Percentiles rank a stretch among this genome's conserved stretches.
phyloP scores from a whole-genome alignment of 2,797 vertebrate species.

The Brachyalestes nurse region DNA sequence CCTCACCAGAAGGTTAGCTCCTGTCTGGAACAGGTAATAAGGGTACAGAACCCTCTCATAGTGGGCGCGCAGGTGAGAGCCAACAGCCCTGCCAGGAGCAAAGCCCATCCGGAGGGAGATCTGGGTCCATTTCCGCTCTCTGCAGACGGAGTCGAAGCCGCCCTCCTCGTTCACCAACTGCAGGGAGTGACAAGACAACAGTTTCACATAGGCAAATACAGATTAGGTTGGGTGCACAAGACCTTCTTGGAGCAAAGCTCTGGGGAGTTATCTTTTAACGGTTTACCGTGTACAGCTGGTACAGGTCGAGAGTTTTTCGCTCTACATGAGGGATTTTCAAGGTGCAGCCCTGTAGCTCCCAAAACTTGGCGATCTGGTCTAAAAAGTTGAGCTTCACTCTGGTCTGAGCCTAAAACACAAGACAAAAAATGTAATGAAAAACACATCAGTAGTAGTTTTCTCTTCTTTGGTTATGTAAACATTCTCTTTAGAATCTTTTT shows the following conservation, averaged over 20 bases:
- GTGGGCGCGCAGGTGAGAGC: constrained; percentile 92
- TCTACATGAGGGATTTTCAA: constrained; percentile 98
- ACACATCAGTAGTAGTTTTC: neutral
- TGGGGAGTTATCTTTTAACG: neutral
- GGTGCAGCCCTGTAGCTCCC: constrained; percentile 96
- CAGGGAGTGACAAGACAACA: neutral
- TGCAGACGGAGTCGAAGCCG: constrained; percentile 93
- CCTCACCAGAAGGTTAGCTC: constrained; percentile 89
- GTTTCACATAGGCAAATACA: constrained; percentile 11
- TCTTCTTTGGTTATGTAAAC: too few species aligned
- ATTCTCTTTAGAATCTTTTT: too few species aligned
- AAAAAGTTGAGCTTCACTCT: constrained; percentile 97
- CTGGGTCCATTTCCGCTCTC: constrained; percentile 95
- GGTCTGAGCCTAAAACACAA: constrained; percentile 87
- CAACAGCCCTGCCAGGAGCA: constrained; percentile 93
- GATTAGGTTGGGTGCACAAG: neutral
- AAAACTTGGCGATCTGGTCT: constrained; percentile 98
- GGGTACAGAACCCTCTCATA: constrained; percentile 96
- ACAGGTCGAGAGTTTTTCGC: constrained; percentile 95
- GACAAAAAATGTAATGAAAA: neutral
- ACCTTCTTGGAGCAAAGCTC: neutral
- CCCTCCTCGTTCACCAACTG: constrained; percentile 96
- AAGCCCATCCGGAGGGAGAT: constrained; percentile 97
- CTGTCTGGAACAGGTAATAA: constrained; percentile 93
- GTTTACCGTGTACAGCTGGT: constrained; percentile 92